Base-by-base conservation (phyloP, 2,113 vertebrate genomes). In the Cygnus atratus region DNA sequence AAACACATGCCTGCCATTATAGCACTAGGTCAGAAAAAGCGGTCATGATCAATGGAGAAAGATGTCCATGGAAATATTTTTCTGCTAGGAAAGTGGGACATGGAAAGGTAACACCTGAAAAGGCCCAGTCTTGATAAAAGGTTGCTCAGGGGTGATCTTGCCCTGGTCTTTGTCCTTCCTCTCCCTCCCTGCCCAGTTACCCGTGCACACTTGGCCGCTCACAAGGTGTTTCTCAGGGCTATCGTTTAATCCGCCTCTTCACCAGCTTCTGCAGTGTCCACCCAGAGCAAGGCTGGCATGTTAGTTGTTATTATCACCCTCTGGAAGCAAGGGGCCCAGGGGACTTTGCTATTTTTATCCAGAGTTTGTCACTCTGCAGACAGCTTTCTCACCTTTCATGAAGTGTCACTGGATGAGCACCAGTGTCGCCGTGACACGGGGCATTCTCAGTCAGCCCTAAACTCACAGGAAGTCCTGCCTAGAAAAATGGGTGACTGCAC, bases 331-430 rank as follows among this genome's bases (percentile, higher is more conserved):
- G 16, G 16, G 50, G 3, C 48, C 35, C 1, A 2, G n/a, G 31
- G 28, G 11, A 52, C 68, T 81, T 89, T 63, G 43, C 81, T 96
- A 91, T 95, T 91, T 95, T 75, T 94, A 93, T 17, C 26, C 58
- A 58, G 26, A 87, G 39, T 48, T 88, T 86, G 29, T 93, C 6
- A 0, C 29, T 50, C 70, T 87, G 63, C 43, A 92, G 84, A 74
- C 50, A 61, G 88, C 71, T 87, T 95, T 87, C 80, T 91, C 77
- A 87, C 52, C 52, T 93, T 41, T 91, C 20, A 2, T 63, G 18
- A 10, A 89, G 80, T 84, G 88, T 87, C 43, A 37, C 0, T 66
- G 59, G 58, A 93, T 80, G 59, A 79, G 39, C 48, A 87, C 58
- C 76, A 90, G 82, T 24, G 31, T 31, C 1, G 0, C 39, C 66